Percentiles rank a stretch among this genome's conserved stretches.
These are phyloP conservation scores for Zosterops pallidus DNA, from an alignment of 2,113 vertebrate genomes.

Conservation along the genomic window DNA sequence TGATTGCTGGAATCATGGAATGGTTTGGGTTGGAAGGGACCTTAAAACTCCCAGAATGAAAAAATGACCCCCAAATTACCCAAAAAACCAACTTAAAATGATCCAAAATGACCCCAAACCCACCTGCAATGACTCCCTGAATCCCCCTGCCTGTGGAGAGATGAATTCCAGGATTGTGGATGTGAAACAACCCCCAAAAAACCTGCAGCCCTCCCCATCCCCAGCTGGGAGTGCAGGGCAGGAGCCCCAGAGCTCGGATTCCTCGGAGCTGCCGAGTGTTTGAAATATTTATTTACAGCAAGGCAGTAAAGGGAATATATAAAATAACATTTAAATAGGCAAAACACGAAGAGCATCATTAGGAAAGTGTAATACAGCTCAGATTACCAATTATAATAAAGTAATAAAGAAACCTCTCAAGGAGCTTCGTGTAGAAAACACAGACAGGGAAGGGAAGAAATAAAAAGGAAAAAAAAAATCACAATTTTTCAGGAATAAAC, in stretches of 20 bases:
- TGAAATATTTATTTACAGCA: slow-evolving; percentile 33
- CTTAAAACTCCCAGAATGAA: background rate
- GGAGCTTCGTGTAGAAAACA: background rate
- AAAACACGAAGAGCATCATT: slow-evolving; percentile 45
- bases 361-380: slow-evolving; percentile 41
- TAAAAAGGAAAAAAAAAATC: too few relatives aligned
- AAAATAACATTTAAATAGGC: slow-evolving; percentile 43
- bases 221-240: background rate
- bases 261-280: background rate
- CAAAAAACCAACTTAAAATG: background rate
- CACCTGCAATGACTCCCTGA: background rate
- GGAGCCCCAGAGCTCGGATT: background rate
- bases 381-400: slow-evolving; percentile 50
- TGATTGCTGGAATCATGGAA: background rate
- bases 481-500: background rate
- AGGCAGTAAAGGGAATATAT: background rate
- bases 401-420: slow-evolving; percentile 48
- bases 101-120: background rate
- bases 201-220: background rate
- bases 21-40: background rate
- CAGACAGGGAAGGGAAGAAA: background rate
- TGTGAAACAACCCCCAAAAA: background rate
- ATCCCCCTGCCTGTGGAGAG: background rate
- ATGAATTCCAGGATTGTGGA: background rate
- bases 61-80: background rate